Base-by-base conservation (phyloP, 2,113 vertebrate genomes). In the Osmerus eperlanus region DNA sequence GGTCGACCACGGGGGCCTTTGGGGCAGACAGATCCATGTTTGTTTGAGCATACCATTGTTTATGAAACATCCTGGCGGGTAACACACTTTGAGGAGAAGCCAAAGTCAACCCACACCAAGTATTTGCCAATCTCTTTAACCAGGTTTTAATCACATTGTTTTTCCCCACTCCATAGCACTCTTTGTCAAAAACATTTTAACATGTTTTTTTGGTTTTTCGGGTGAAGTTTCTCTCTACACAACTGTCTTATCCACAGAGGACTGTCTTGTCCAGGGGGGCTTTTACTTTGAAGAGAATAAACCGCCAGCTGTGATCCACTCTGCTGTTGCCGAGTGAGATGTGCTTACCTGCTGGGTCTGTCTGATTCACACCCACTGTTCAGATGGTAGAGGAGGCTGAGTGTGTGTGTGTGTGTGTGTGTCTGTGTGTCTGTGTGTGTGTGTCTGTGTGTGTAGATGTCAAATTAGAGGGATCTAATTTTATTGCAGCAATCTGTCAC, bases 11-110 rank as follows among this genome's bases (percentile, higher is more conserved):
- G 41, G 9, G 9, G 41, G 8, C 9, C 81, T 86, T 71, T 15
- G 9, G 13, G 78, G 84, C 77, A 83, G 68, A 67, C 72, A 62
- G 70, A 78, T 54, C 77, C 25, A 68, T 67, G 75, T 82, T 81
- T 70, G 68, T 61, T 62, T 84, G 58, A 72, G 70, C 75, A 74
- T 71, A 68, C 65, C 78, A 75, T 29, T 1, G 2, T 83, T 79
- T 84, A 70, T 80, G 67, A 85, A 77, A 68, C 71, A 71, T 72
- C 53, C 70, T 41, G 51, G 18, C 61, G 73, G 76, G 76, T 70
- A 77, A 58, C 61, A 47, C 70, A 73, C 65, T 73, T 78, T 79
- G 77, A 81, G 67, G 54, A 16, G 28, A 65, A 23, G 68, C 78
- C 79, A 75, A 74, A 67, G 11, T 64, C 65, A 75, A 75, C 78